Percentiles rank a stretch among this genome's conserved stretches.
Evolutionary conservation across 2,888 invertebrate genomes (phyloP).

Genomic region (Philonicus albiceps): DNA sequence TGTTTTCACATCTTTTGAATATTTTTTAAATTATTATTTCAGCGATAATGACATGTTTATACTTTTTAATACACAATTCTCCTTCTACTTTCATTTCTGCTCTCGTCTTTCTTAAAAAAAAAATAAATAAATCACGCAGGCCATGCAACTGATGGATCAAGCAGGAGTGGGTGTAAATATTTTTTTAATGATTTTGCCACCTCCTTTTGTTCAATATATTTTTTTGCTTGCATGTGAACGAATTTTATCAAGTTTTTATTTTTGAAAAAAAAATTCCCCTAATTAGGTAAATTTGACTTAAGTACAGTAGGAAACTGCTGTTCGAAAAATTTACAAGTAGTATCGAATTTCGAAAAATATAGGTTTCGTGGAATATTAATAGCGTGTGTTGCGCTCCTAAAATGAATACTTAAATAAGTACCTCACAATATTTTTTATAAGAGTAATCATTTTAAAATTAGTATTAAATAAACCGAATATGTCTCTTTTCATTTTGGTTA

Average conservation of each 20-base stretch:
- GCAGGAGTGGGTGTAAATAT: conserved; percentile 90
- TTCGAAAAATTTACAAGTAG: background rate
- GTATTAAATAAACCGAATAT: too few relatives aligned
- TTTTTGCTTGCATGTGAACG: conserved; percentile 29
- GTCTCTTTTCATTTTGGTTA: background rate
- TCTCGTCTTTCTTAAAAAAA: conserved; percentile 46
- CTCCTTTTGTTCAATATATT: conserved; percentile 54
- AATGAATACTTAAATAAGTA: background rate
- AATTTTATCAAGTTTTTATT: background rate
- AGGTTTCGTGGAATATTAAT: background rate
- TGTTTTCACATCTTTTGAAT: conserved; percentile 2
- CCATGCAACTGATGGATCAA: conserved; percentile 92
- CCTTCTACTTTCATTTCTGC: conserved; percentile 54
- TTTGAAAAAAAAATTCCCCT: background rate
- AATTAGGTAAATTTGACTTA: background rate
- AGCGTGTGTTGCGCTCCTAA: background rate
- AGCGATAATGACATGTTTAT: conserved; percentile 27
- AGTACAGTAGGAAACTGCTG: background rate
- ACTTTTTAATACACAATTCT: conserved; percentile 51
- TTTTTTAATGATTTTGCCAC: conserved; percentile 56
- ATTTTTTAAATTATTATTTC: conserved; percentile 47
- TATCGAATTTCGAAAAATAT: background rate
- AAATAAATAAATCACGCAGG: conserved; percentile 66
- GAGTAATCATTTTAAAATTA: too few relatives aligned
- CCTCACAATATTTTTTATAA: background rate